Conservation (phyloP, 2,113 vertebrate genomes). For the Tupaia chinensis region DNA sequence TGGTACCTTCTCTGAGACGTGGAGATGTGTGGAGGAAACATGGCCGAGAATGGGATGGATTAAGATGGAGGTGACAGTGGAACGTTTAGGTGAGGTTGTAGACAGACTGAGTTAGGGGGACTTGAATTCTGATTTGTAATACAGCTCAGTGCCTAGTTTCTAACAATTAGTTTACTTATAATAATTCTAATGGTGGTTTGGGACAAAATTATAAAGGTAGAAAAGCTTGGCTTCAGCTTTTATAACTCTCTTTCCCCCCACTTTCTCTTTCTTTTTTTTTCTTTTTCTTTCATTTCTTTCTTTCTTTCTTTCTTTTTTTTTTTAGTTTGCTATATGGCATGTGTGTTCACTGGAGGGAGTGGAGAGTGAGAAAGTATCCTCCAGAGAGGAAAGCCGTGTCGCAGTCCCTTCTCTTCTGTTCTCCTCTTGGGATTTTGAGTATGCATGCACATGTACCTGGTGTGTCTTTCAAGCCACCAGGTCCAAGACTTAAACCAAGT, state of each 20-base stretch:
- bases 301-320: too few relatives aligned
- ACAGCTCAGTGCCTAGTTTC: neutral
- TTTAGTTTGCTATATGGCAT: too few relatives aligned
- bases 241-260: neutral
- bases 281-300: too few relatives aligned
- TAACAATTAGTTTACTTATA: constrained; percentile 21
- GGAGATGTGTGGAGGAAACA: neutral
- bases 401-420: too few relatives aligned
- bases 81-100: neutral
- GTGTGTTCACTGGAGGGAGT: too few relatives aligned
- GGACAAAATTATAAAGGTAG: neutral
- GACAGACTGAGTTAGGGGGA: neutral
- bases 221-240: neutral
- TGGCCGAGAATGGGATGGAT: neutral
- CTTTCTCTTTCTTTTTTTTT: too few relatives aligned
- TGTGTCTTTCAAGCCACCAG: too few relatives aligned
- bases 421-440: too few relatives aligned
- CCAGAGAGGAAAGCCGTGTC: too few relatives aligned
- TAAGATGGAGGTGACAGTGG: neutral
- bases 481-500: too few relatives aligned
- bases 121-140: neutral
- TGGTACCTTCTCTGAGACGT: neutral
- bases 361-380: too few relatives aligned
- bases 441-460: too few relatives aligned
- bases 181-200: neutral